Base-by-base conservation (phyloP, 2,888 invertebrate genomes). In the Acanthosoma haemorrhoidale region DNA sequence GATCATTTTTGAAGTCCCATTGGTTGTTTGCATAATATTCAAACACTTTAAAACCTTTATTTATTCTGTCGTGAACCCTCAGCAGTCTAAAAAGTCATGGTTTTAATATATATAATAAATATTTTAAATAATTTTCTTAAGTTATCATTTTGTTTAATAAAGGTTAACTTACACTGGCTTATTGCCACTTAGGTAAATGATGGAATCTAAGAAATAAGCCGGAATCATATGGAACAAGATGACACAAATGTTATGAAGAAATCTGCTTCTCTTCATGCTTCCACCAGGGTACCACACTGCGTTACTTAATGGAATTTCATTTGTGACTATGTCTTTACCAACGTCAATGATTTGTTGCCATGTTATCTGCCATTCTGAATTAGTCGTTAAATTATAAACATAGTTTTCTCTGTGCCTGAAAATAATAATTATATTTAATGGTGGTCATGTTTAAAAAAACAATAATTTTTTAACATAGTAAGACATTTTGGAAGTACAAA, bases 21-120 rank as follows among this genome's bases (percentile, higher is more conserved):
- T 93, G 92, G 78, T 92, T 91, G 78, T 90, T 92, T 0, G 94
- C 93, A 81, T 96, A 96, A 79, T 94, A 95, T 78, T 94, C 92
- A 77, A 96, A 90, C 0, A 92, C 90, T 77, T 92, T 91, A 77
- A 94, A 91, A 0, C 94, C 92, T 81, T 92, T 92, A 74, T 85
- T 85, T 76, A 96, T 90, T 59, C 92, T 87, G 70, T 88, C 87
- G 75, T 94, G 94, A 1, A 94, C 89, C 63, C 88, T 86, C 77
- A 91, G 88, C 77, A 94, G 82, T 31, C 94, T 94, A 79, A 0
- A 81, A 78, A 38, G 31, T 41, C 60, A 71, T n/a, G n/a, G n/a
- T n/a, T n/a, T n/a, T n/a, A n/a, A n/a, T n/a, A n/a, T n/a, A n/a
- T n/a, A n/a, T n/a, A n/a, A n/a, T n/a, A n/a, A n/a, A n/a, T n/a